These are phyloP conservation scores for Leptarthrus brevirostris DNA, from an alignment of 2,888 invertebrate species.

Conservation along the genomic window DNA sequence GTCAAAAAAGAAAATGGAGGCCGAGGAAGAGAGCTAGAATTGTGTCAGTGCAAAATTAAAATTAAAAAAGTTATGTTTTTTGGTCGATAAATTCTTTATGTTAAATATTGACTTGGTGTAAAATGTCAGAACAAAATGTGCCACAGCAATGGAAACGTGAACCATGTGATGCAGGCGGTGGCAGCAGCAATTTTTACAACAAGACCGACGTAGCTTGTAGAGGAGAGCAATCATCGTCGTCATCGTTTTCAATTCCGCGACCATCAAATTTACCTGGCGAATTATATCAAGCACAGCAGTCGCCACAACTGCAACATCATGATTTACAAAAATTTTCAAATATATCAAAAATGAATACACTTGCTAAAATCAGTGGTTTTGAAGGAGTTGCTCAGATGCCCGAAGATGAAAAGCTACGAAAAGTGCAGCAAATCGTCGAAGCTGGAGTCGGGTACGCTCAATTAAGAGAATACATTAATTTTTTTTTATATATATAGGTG, in stretches of 20 bases:
- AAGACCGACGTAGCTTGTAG: conserved; percentile 19
- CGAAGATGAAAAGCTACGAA: conserved; percentile 63
- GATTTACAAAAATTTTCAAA: conserved; percentile 14
- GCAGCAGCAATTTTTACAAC: background rate
- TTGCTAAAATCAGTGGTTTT: conserved; percentile 42
- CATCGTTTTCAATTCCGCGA: conserved; percentile 13
- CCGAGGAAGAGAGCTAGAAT: conserved; percentile 19
- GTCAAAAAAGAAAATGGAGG: conserved; percentile 49
- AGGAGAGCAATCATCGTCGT: conserved; percentile 37
- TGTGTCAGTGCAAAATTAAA: conserved; percentile 43
- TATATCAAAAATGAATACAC: conserved; percentile 36
- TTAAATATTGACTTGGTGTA: conserved; percentile 16
- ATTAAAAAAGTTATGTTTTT: conserved; percentile 42
- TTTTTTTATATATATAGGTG: background rate
- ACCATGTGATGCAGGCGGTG: conserved; percentile 13
- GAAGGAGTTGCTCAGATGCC: conserved; percentile 54
- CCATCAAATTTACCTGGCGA: conserved; percentile 38
- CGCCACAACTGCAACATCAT: background rate
- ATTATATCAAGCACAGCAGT: background rate
- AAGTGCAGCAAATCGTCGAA: conserved; percentile 65
- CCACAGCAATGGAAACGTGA: conserved; percentile 46
- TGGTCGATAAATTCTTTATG: conserved; percentile 27
- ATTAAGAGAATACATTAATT: background rate
- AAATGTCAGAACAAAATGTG: conserved; percentile 49
- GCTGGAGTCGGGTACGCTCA: conserved; percentile 62